Evolutionary conservation across 2,113 vertebrate species (phyloP).

Genomic region (Boulengeromyrus knoepffleri): DNA sequence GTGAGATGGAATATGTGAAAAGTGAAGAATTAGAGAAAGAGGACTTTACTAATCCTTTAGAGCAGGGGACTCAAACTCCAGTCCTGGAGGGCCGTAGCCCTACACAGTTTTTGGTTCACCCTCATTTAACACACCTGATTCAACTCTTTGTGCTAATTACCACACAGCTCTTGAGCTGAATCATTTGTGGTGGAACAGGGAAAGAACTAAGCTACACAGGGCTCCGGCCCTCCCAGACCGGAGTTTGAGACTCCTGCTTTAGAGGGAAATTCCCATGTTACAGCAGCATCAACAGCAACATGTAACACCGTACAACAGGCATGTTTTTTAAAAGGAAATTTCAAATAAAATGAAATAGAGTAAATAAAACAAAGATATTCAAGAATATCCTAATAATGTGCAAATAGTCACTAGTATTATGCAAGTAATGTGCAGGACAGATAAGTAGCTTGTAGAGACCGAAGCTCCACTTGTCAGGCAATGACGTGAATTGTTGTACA

Average conservation of each 20-base stretch:
- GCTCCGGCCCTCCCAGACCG: too few species aligned
- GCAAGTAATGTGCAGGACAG: neutral
- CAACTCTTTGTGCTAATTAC: too few species aligned
- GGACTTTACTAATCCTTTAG: neutral
- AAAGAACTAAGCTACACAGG: too few species aligned
- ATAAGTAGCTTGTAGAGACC: neutral
- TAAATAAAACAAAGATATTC: neutral
- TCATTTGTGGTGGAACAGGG: too few species aligned
- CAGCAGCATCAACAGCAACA: neutral
- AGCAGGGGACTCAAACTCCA: too few species aligned
- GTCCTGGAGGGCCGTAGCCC: too few species aligned
- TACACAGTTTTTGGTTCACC: too few species aligned
- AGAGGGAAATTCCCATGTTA: neutral
- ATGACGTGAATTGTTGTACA: neutral
- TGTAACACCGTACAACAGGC: neutral
- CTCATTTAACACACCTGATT: too few species aligned
- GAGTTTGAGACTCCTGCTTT: too few species aligned
- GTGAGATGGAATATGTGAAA: neutral
- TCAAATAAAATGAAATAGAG: neutral
- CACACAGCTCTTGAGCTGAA: too few species aligned
- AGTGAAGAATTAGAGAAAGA: neutral
- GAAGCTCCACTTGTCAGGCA: neutral
- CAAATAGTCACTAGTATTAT: neutral
- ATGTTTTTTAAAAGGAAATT: neutral
- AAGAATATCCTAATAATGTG: neutral